Base-by-base conservation (phyloP, 2,797 vertebrate species). In the Podarcis lilfordi region DNA sequence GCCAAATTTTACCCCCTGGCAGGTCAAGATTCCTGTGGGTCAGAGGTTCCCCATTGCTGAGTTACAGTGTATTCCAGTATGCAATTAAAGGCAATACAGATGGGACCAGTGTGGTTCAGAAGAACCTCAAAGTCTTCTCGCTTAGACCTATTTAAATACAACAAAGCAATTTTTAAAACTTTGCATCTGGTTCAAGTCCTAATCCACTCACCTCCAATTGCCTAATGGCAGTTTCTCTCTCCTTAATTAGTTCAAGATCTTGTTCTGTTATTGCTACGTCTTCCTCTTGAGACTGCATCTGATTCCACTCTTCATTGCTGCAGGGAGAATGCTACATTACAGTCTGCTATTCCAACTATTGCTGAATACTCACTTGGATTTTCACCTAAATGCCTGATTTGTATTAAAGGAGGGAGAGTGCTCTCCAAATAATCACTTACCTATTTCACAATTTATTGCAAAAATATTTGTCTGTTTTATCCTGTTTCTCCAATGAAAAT, bases 171-270 rank as follows among this genome's bases (percentile, higher is more conserved):
- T n/a, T 71, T 76, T 50, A 35, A 68, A n/a, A 10, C 0, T 25
- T n/a, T 69, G 74, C 5, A 55, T 69, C 43, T 69, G 1, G 5
- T 15, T 80, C 37, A 87, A 84, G 25, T 74, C 37, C 3, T 35
- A 86, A 66, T 78, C 84, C 9, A 15, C 88, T 96, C 89, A 99
- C 99, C 98, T 99, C 98, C 90, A 99, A 97, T 94, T 99, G 98
- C 89, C 97, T 97, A 95, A 99, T 99, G 85, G 98, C 98, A 0
- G 98, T 98, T 96, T 99, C 98, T 93, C 98, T 97, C 94, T 99
- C 98, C 95, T 98, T 99, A 94, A 99, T 99, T 87, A 98, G 98
- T 92, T 99, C 98, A 95, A 99, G 97, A 91, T 99, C 98, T 92
- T 99, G 98, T 90, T 99, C 98, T 0, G 98, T 99, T 95, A 99